These are phyloP conservation scores for Lamellibrachia columna DNA, from an alignment of 2,888 invertebrate genomes.

Conservation along the genomic window DNA sequence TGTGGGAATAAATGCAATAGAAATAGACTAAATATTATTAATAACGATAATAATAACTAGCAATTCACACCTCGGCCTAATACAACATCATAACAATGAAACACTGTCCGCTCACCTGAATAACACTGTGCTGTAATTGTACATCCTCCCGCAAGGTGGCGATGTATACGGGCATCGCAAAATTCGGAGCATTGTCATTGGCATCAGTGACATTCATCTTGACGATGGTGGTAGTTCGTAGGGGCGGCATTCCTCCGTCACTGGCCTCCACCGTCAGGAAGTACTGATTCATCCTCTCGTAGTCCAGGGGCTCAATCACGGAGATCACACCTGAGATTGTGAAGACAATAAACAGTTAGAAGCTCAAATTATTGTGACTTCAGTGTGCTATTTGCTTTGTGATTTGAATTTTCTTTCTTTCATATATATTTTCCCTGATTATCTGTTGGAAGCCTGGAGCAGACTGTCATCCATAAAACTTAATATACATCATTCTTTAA, in stretches of 20 bases:
- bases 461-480: too few species aligned
- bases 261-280: conserved; percentile 82
- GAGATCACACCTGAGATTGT: too few species aligned
- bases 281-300: conserved; percentile 85
- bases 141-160: conserved; percentile 77
- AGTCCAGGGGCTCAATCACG: conserved; percentile 84
- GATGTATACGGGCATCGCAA: conserved; percentile 53
- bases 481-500: too few species aligned
- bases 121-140: conserved; percentile 72
- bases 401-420: too few species aligned
- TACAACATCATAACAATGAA: neutral
- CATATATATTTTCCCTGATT: too few species aligned
- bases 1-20: neutral
- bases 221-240: conserved; percentile 86
- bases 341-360: too few species aligned
- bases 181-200: conserved; percentile 60
- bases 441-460: too few species aligned
- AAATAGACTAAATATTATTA: neutral
- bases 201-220: conserved; percentile 75
- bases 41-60: neutral
- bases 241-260: conserved; percentile 82
- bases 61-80: neutral
- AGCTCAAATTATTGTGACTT: too few species aligned
- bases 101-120: conserved; percentile 72
- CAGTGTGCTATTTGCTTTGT: too few species aligned